Evolutionary conservation across 2,113 vertebrate species (phyloP).

Genomic region (Formicarius rufipectus): DNA sequence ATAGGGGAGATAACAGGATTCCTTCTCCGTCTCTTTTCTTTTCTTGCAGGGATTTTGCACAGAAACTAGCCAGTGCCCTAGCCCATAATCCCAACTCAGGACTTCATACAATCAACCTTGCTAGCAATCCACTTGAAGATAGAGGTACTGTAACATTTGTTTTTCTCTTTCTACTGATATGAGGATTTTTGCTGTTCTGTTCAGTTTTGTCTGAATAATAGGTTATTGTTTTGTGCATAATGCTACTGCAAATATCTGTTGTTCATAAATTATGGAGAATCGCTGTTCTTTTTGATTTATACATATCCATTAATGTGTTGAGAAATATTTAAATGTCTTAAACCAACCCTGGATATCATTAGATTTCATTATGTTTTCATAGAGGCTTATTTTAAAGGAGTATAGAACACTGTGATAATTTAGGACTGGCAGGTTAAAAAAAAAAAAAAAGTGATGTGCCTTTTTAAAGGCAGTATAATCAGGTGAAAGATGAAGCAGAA

Average conservation of each 20-base stretch:
- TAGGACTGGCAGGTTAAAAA: neutral
- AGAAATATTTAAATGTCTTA: neutral
- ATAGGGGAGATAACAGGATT: neutral
- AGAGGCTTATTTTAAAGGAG: neutral
- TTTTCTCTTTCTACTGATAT: neutral
- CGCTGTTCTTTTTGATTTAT: neutral
- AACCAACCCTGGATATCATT: neutral
- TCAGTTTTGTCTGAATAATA: neutral
- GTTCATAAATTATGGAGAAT: neutral
- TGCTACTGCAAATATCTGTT: neutral
- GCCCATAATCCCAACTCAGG: constrained; percentile 90
- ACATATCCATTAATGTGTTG: neutral
- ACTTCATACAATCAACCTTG: constrained; percentile 92
- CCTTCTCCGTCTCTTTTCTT: constrained; percentile 1
- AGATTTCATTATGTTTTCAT: neutral
- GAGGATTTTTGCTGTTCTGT: neutral
- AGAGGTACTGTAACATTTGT: constrained; percentile 78
- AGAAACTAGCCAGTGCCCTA: constrained; percentile 90
- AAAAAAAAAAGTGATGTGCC: neutral
- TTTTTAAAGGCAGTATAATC: neutral
- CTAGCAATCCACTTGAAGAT: constrained; percentile 94
- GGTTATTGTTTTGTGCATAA: neutral
- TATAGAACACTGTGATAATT: neutral
- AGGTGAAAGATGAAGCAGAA: neutral
- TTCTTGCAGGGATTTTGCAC: constrained; percentile 90